phyloP scores from a whole-genome alignment of 2,797 vertebrate species.

The Lycodopsis pacificus region DNA sequence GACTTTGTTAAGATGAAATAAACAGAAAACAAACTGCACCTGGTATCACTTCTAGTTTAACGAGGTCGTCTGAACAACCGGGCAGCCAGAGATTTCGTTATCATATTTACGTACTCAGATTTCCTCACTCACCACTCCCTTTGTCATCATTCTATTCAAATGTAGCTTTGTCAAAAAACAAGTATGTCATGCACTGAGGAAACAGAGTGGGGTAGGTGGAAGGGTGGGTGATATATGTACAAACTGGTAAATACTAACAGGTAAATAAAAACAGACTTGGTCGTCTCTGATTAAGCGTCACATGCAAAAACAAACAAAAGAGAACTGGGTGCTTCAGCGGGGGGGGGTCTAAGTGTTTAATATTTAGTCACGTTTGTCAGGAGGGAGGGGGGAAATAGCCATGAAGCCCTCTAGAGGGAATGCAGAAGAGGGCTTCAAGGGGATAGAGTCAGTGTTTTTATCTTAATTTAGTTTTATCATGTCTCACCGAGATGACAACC shows the following conservation, averaged over 20 bases:
- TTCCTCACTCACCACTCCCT: background rate
- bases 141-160: conserved; percentile 14
- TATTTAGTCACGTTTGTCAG: conserved; percentile 50
- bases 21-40: conserved; percentile 11
- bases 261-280: conserved; percentile 44
- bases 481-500: conserved; percentile 86
- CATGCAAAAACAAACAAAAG: conserved; percentile 69
- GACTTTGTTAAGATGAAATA: background rate
- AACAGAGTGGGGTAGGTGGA: conserved; percentile 40
- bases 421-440: conserved; percentile 52
- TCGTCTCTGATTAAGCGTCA: conserved; percentile 28
- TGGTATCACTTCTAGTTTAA: background rate
- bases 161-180: background rate
- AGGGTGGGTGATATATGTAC: conserved; percentile 30
- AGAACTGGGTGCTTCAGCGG: conserved; percentile 48
- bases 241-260: conserved; percentile 33
- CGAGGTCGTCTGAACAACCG: background rate
- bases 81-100: background rate
- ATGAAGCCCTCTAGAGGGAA: conserved; percentile 54
- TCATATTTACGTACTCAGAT: conserved; percentile 4
- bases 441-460: conserved; percentile 60
- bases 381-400: conserved; percentile 37
- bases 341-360: conserved; percentile 27
- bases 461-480: conserved; percentile 43
- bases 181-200: conserved; percentile 57